A percentile compares a stretch with the other conserved stretches of the same genome.
phyloP scores from a whole-genome alignment of 2,797 vertebrate species.

The Coracias cyanogaster region DNA sequence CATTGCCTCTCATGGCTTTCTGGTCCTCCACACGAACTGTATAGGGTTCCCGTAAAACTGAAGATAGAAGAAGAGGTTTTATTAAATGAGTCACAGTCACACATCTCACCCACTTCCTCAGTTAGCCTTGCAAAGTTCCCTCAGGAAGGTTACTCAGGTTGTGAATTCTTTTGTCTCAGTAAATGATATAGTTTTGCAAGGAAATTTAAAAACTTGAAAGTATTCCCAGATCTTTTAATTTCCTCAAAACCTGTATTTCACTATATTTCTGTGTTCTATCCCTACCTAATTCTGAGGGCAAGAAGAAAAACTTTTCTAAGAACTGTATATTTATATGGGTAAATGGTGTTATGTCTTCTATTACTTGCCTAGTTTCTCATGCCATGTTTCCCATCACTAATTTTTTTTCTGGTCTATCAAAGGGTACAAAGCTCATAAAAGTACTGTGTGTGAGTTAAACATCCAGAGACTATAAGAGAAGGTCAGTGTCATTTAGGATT shows the following conservation, averaged over 20 bases:
- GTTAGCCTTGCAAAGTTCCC: neutral
- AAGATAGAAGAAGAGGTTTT: neutral
- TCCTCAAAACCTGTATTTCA: neutral
- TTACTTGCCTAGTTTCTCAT: neutral
- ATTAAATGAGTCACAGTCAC: accelerated
- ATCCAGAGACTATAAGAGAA: neutral
- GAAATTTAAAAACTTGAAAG: neutral
- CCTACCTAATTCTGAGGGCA: neutral
- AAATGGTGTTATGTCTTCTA: neutral
- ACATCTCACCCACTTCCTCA: accelerated
- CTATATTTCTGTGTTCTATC: neutral
- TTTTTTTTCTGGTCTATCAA: neutral
- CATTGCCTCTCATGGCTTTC: slow-evolving; percentile 99
- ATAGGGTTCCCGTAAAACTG: slow-evolving; percentile 99
- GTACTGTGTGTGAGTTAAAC: neutral
- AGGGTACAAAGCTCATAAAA: neutral
- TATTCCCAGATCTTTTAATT: neutral
- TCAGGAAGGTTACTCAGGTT: neutral
- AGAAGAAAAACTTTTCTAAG: neutral
- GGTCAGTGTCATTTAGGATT: neutral
- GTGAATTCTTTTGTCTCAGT: neutral
- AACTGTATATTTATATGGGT: neutral
- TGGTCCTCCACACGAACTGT: slow-evolving; percentile 99
- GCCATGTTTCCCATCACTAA: neutral
- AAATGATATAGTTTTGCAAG: neutral